Evolutionary conservation across 1,140 invertebrate genomes (phyloP).

Genomic region (Neodiprion pinetum): DNA sequence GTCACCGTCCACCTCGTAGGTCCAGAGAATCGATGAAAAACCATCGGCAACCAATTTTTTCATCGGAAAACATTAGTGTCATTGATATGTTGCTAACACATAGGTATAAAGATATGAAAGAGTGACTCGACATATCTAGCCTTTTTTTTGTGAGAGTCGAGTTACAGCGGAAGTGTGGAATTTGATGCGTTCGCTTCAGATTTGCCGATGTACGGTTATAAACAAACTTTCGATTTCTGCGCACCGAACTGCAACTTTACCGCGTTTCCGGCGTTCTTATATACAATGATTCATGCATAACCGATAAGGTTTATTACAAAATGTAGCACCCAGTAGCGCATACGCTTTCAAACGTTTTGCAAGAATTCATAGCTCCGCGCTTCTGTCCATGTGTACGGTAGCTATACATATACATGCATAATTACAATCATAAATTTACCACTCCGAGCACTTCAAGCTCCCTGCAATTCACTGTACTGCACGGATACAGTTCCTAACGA

Average conservation of each 20-base stretch:
- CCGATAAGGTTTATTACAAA: constrained; percentile 1
- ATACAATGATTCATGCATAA: neutral
- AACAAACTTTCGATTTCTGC: neutral
- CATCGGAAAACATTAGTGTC: neutral
- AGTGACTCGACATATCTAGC: too few species aligned
- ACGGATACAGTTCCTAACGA: too few species aligned
- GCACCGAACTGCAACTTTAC: neutral
- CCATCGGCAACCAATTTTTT: neutral
- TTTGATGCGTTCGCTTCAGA: neutral
- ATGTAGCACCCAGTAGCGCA: neutral
- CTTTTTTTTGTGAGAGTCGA: too few species aligned
- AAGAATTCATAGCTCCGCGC: neutral
- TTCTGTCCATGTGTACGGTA: neutral
- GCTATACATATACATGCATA: neutral
- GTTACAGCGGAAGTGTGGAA: neutral
- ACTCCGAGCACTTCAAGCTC: neutral
- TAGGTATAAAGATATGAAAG: too few species aligned
- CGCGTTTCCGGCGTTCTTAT: neutral
- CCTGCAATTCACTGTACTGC: too few species aligned
- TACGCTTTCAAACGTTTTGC: neutral
- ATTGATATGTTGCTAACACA: neutral
- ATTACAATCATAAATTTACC: constrained; percentile 5
- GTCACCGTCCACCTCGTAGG: neutral
- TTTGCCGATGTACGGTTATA: neutral
- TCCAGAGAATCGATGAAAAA: neutral